phyloP scores from a whole-genome alignment of 2,888 invertebrate genomes.

The Dioctria rufipes region DNA sequence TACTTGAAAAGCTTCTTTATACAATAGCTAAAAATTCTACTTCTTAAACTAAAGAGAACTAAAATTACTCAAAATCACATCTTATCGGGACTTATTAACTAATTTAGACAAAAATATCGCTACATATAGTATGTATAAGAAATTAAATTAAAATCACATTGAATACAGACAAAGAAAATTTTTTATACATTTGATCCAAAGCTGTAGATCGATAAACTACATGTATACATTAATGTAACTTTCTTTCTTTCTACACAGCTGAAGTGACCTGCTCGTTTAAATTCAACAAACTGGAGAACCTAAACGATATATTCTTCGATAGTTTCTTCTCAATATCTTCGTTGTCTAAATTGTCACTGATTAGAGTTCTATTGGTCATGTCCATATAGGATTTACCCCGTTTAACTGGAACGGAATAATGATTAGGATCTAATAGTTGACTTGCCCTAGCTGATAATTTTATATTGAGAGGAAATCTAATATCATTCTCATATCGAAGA shows the following conservation, averaged over 20 bases:
- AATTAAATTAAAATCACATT: conserved; percentile 48
- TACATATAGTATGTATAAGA: conserved; percentile 5
- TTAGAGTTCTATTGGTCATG: conserved; percentile 68
- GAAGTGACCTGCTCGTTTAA: conserved; percentile 66
- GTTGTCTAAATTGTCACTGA: conserved; percentile 69
- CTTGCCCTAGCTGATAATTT: conserved; percentile 61
- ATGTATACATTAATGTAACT: too few relatives aligned
- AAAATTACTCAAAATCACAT: conserved; percentile 40
- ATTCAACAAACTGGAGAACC: conserved; percentile 70
- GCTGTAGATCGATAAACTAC: too few relatives aligned
- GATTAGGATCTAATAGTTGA: conserved; percentile 59
- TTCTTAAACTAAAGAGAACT: conserved; percentile 17
- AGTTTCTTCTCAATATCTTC: conserved; percentile 69
- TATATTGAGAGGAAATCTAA: conserved; percentile 68
- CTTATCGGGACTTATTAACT: conserved; percentile 27
- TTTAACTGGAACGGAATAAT: conserved; percentile 69
- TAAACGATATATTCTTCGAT: conserved; percentile 70
- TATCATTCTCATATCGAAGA: conserved; percentile 69
- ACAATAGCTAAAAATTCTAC: background rate
- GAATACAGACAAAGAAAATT: conserved; percentile 11
- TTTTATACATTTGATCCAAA: background rate
- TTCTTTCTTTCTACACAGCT: conserved; percentile 38
- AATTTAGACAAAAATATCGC: conserved; percentile 15
- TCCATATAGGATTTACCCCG: conserved; percentile 69
- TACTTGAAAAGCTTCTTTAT: too few relatives aligned